A percentile compares a stretch with the other conserved stretches of the same genome.
These are phyloP conservation scores for Sceliomorpha sp. DNA, from an alignment of 2,888 invertebrate species.

Conservation along the genomic window DNA sequence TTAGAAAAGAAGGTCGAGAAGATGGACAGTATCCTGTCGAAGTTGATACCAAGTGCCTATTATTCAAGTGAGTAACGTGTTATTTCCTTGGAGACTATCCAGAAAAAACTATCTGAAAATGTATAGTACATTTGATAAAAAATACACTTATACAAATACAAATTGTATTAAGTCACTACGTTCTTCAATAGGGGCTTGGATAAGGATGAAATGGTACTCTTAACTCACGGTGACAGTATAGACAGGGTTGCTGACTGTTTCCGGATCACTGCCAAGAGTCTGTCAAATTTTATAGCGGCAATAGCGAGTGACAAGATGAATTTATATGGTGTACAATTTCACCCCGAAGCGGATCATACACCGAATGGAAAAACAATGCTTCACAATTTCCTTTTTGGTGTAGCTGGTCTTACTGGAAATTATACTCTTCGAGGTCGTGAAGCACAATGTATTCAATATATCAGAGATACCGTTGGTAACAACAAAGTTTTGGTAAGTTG, in stretches of 20 bases:
- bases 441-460: slow-evolving; percentile 94
- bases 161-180: slow-evolving; percentile 13
- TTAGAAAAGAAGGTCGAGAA: slow-evolving; percentile 92
- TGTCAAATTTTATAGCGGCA: slow-evolving; percentile 91
- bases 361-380: slow-evolving; percentile 94
- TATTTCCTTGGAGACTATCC: no score
- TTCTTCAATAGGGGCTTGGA: slow-evolving; percentile 86
- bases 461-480: slow-evolving; percentile 92
- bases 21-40: slow-evolving; percentile 96
- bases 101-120: slow-evolving; percentile 4
- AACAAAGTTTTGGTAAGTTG: slow-evolving; percentile 94
- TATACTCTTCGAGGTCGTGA: slow-evolving; percentile 95
- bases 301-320: slow-evolving; percentile 94
- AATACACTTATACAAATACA: no score
- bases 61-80: slow-evolving; percentile 98
- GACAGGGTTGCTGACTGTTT: slow-evolving; percentile 94
- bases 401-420: slow-evolving; percentile 91
- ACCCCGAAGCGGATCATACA: slow-evolving; percentile 98
- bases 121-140: no score
- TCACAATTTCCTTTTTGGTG: slow-evolving; percentile 95
- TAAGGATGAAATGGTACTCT: slow-evolving; percentile 92
- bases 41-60: slow-evolving; percentile 91
- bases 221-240: slow-evolving; percentile 99
- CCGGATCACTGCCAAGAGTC: slow-evolving; percentile 89
- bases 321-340: slow-evolving; percentile 98